Conservation (phyloP, 2,113 vertebrate species). For the Anarhynchus alexandrinus region DNA sequence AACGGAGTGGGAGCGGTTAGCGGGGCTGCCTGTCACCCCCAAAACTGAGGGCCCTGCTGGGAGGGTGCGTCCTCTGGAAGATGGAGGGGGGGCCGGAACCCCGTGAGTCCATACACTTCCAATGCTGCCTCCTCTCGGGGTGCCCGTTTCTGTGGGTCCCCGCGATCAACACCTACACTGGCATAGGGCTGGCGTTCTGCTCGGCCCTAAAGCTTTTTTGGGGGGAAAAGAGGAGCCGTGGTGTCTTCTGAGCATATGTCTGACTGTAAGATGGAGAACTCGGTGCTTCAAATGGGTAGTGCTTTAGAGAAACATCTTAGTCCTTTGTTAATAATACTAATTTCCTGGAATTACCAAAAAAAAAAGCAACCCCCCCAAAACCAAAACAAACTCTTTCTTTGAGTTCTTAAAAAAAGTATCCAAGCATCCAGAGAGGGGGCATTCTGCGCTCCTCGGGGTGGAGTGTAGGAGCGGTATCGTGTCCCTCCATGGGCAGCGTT, state of each 20-base stretch:
- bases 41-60: background rate
- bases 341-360: background rate
- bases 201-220: background rate
- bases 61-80: background rate
- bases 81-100: accelerated
- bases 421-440: background rate
- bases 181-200: background rate
- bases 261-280: background rate
- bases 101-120: accelerated
- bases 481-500: background rate
- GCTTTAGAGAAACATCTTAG: background rate
- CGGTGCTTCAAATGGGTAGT: background rate
- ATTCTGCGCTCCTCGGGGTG: accelerated
- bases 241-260: background rate
- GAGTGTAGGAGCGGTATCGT: accelerated
- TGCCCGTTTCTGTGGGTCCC: background rate
- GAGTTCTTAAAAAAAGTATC: background rate
- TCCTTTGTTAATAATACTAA: background rate
- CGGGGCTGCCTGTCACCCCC: too few species aligned
- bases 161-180: accelerated
- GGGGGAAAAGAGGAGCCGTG: accelerated
- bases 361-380: background rate
- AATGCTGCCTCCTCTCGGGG: accelerated
- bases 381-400: background rate
- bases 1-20: accelerated